Conservation (phyloP, 1,140 invertebrate genomes). For the Eriocheir sinensis region DNA sequence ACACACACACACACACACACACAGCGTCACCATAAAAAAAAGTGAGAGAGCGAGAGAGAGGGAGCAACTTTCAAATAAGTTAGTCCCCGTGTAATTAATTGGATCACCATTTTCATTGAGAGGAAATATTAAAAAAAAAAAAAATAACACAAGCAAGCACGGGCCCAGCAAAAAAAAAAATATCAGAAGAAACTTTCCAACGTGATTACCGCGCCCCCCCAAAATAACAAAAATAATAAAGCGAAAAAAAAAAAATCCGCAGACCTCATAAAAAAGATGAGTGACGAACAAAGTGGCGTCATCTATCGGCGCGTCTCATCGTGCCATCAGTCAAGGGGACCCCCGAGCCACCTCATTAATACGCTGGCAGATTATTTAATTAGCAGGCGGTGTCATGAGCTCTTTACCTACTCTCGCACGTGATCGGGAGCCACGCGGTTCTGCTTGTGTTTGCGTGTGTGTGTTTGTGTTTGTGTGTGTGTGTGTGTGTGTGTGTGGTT, state of each 20-base stretch:
- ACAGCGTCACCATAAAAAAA: no score
- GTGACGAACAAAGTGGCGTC: not conserved
- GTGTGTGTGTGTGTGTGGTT: not conserved
- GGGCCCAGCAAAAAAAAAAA: not conserved
- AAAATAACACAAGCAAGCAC: no score
- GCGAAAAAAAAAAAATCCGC: not conserved
- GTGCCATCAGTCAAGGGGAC: not conserved
- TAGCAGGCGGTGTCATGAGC: not conserved
- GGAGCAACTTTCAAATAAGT: slow-evolving; percentile 15
- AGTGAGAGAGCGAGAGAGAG: not conserved
- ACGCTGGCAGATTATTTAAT: not conserved
- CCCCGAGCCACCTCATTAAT: not conserved
- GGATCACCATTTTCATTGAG: not conserved
- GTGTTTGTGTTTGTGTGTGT: not conserved
- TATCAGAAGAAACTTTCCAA: not conserved
- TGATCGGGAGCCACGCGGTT: slow-evolving; percentile 8
- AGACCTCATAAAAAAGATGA: not conserved
- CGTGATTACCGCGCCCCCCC: no score
- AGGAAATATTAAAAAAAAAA: not conserved
- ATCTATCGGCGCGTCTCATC: slow-evolving; percentile 1
- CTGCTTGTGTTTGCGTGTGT: not conserved
- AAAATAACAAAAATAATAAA: no score
- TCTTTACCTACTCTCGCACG: not conserved
- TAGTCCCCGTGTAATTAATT: slow-evolving; percentile 1
- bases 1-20: no score